Conservation (phyloP, 1,140 invertebrate genomes). For the Bathynomus jamesi region DNA sequence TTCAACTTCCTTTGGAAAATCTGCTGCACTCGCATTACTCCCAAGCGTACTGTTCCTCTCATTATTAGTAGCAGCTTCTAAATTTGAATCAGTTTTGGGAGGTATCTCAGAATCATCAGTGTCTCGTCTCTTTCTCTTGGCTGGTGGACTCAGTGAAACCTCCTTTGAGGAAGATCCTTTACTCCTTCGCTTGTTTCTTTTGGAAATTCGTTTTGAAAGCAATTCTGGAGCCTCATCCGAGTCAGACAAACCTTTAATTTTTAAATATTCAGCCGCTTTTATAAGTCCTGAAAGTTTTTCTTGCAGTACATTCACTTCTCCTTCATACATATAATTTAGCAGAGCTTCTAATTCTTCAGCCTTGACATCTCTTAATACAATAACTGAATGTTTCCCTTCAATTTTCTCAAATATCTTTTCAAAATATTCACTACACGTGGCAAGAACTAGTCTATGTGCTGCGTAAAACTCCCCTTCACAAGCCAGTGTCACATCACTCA, state of each 20-base stretch:
- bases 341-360: constrained; percentile 12
- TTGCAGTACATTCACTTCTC: constrained; percentile 17
- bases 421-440: constrained; percentile 16
- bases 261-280: constrained; percentile 16
- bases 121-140: background rate
- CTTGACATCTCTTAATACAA: constrained; percentile 12
- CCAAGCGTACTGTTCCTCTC: too few species aligned
- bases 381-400: constrained; percentile 14
- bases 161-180: background rate
- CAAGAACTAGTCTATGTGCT: constrained; percentile 15
- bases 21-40: too few species aligned
- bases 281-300: constrained; percentile 16
- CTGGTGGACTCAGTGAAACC: background rate
- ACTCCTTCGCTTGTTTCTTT: background rate
- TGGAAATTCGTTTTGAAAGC: background rate
- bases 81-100: too few species aligned
- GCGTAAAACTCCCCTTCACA: constrained; percentile 16
- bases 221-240: constrained; percentile 4
- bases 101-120: background rate
- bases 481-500: constrained; percentile 13
- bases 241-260: constrained; percentile 17
- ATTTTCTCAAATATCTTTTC: constrained; percentile 16
- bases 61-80: too few species aligned
- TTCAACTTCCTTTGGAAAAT: too few species aligned
- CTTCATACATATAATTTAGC: constrained; percentile 19